Base-by-base conservation (phyloP, 2,888 invertebrate species). In the Helobdella robusta region DNA sequence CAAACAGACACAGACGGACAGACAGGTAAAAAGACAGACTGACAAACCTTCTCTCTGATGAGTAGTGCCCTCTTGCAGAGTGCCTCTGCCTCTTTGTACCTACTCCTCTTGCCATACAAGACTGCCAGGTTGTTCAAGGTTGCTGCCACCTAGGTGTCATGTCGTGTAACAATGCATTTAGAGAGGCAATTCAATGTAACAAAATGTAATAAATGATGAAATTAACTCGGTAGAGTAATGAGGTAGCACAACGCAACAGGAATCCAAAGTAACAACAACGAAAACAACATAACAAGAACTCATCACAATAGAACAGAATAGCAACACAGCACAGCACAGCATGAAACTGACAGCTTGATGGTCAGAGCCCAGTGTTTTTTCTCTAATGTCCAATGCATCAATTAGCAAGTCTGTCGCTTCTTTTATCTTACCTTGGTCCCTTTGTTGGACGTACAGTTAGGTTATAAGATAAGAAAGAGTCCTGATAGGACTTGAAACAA, bases 41-140 rank as follows among this genome's bases (percentile, higher is more conserved):
- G n/a, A n/a, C n/a, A 68, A 67, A 82, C 83, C 75, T 94, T 94
- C 82, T 98, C 97, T 73, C 97, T 86, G 77, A 99, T 99, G 82
- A 94, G 93, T 69, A 98, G 83, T 56, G 98, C 98, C 70, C 97
- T 85, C 82, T 98, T 98, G 82, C 98, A 98, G 69, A 99, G 84
- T 18, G 97, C 97, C 82, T 98, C 98, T 0, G 98, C 98, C 76
- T 98, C 97, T 80, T 91, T 92, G 71, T 77, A 78, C 70, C 78
- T 77, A 75, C 95, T 95, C 73, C 97, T 85, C 81, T 98, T 97
- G 15, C 98, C 98, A 78, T 97, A 98, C 58, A 98, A 84, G 61
- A 99, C 98, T 67, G 97, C 97, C 72, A 98, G 84, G 82, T 98
- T 99, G 82, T 99, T 99, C 73, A 98, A 83, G 1, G 98, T 99